Conservation (phyloP, 1,140 invertebrate genomes). For the Drosophila tani region DNA sequence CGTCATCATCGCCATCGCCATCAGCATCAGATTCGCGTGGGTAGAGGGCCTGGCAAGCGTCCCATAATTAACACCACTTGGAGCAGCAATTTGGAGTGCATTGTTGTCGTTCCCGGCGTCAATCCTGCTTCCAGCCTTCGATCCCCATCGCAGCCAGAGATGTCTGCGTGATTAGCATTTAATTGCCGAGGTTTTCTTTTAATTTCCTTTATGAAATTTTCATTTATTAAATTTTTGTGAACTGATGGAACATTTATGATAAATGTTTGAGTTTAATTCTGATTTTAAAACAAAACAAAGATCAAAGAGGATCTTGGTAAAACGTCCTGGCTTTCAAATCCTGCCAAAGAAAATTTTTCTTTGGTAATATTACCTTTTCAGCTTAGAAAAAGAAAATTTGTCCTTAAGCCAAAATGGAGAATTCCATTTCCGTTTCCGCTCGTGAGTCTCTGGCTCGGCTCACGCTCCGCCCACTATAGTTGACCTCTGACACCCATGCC, state of each 20-base stretch:
- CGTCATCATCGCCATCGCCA: not conserved
- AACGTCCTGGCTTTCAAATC: not conserved
- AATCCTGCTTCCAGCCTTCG: slow-evolving; percentile 4
- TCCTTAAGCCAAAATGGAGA: too few relatives aligned
- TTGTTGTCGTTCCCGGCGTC: slow-evolving; percentile 23
- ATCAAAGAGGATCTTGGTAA: not conserved
- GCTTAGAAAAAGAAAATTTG: not conserved
- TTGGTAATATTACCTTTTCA: not conserved
- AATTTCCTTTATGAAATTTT: not conserved
- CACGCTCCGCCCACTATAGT: not conserved
- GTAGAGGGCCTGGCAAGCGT: not conserved
- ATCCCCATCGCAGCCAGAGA: not conserved
- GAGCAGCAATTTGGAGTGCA: slow-evolving; percentile 36
- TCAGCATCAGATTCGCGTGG: slow-evolving; percentile 11
- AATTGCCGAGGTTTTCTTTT: not conserved
- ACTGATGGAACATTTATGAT: not conserved
- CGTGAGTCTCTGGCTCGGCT: slow-evolving; percentile 1
- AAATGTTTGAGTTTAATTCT: not conserved
- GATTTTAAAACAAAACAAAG: not conserved
- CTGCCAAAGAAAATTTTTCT: not conserved
- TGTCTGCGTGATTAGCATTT: slow-evolving; percentile 8
- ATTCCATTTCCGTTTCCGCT: slow-evolving; percentile 23
- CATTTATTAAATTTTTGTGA: too few relatives aligned
- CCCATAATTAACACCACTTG: slow-evolving; percentile 46
- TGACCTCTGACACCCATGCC: slow-evolving; percentile 13